Evolutionary conservation across 2,888 invertebrate genomes (phyloP), one percentile per base, ranked within the genome.

Genomic region (Lycophotia porphyrea): DNA sequence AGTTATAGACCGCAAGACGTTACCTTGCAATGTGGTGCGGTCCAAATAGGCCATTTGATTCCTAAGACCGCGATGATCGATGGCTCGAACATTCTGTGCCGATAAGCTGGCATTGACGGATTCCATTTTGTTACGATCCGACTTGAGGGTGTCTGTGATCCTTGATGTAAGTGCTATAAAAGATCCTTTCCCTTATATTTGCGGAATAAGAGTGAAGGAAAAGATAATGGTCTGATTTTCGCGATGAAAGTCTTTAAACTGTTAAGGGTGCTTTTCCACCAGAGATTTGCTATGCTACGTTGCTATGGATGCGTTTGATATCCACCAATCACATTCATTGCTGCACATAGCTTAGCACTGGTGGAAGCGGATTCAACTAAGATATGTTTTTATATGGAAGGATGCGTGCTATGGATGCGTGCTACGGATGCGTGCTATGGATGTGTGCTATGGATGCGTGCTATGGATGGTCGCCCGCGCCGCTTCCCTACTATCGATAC

Each of bases 1-100:
- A 81, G 83, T 86, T 85, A 87, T 76, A 60, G 55, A 83, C 85
- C 87, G 34, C 76, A 83, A 83, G 86, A 80, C 47, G 82, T 64
- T 49, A 66, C 76, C 76, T 74, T 65, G 65, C 66, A 73, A 78
- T 78, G 76, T 36, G 78, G 76, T 80, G 60, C 27, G 66, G 60
- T 34, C 49, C 68, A 64, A 84, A 80, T 70, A 79, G 67, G 27
- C 74, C 60, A 78, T 86, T 86, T 83, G 72, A 68, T 64, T 78
- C 60, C 60, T 69, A 76, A 83, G 78, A 74, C 64, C 68, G 71
- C 58, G 34, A 87, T 84, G 85, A 84, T 77, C 47, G 85, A 83
- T 84, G 71, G 27, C 36, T 13, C 5, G 58, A 84, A 66, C 82
- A 61, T 71, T 84, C 44, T 55, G 67, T 52, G 7, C 5, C 60